Conservation (phyloP, 2,797 vertebrate species). For the Rachycentron canadum region DNA sequence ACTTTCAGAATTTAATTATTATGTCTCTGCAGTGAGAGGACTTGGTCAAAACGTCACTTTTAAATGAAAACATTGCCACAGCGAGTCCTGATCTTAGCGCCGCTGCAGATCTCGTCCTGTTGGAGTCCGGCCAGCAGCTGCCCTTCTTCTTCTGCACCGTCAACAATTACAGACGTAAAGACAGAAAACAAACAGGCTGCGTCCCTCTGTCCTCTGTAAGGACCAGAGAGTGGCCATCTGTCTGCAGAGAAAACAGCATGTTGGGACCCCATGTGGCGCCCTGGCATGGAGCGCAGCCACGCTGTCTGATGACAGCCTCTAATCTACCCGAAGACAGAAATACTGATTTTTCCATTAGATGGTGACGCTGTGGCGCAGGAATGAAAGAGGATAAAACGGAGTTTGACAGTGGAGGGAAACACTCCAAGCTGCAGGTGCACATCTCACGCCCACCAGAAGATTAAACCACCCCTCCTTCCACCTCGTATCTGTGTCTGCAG, state of each 20-base stretch:
- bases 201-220: slow-evolving; percentile 16
- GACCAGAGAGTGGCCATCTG: slow-evolving; percentile 65
- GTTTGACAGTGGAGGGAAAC: not conserved
- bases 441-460: not conserved
- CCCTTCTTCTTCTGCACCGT: slow-evolving; percentile 48
- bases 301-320: slow-evolving; percentile 54
- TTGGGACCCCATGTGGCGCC: slow-evolving; percentile 63
- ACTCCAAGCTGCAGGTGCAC: not conserved
- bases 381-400: not conserved
- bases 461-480: slow-evolving; percentile 1
- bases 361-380: not conserved
- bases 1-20: slow-evolving; percentile 43
- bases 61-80: not conserved
- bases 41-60: too few species aligned
- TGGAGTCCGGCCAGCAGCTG: slow-evolving; percentile 38
- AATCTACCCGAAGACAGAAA: slow-evolving; percentile 42
- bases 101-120: not conserved
- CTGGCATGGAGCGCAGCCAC: slow-evolving; percentile 40
- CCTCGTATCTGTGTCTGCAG: slow-evolving; percentile 51
- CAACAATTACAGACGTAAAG: slow-evolving; percentile 53
- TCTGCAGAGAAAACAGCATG: slow-evolving; percentile 64
- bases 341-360: slow-evolving; percentile 42
- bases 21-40: not conserved
- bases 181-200: slow-evolving; percentile 59
- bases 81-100: not conserved